Conservation (phyloP, 2,888 invertebrate species). For the Carcina quercana region DNA sequence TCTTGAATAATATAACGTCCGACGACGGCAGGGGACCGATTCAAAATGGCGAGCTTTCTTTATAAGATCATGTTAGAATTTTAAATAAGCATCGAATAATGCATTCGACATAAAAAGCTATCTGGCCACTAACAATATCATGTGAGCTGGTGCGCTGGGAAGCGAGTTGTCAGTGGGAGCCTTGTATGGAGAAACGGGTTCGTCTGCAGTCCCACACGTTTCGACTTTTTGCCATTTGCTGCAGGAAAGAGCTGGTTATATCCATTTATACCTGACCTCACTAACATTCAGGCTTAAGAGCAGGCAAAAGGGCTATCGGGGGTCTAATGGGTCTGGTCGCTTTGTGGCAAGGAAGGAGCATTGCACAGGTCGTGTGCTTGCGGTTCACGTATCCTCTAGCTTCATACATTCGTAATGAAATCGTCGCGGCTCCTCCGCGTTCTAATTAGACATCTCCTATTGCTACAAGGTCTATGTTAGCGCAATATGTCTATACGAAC, state of each 20-base stretch:
- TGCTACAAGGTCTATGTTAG: too few relatives aligned
- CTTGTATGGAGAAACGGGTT: conserved; percentile 72
- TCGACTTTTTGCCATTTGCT: conserved; percentile 63
- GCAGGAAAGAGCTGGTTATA: conserved; percentile 57
- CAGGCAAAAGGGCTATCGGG: conserved; percentile 33
- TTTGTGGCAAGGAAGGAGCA: conserved; percentile 45
- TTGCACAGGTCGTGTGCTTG: conserved; percentile 59
- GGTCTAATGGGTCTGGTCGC: conserved; percentile 39
- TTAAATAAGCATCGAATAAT: conserved; percentile 75
- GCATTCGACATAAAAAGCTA: conserved; percentile 73
- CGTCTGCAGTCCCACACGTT: conserved; percentile 71
- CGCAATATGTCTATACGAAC: too few relatives aligned
- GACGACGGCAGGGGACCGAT: conserved; percentile 57
- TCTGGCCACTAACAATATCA: conserved; percentile 69
- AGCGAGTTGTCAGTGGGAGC: conserved; percentile 60
- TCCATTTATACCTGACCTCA: conserved; percentile 38
- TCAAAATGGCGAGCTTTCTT: conserved; percentile 69
- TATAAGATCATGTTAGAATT: conserved; percentile 72
- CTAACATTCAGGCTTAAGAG: conserved; percentile 16
- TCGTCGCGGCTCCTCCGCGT: conserved; percentile 36
- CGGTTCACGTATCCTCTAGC: conserved; percentile 51
- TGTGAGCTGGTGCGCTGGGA: conserved; percentile 69
- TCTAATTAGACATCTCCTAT: conserved; percentile 51
- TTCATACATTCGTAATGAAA: conserved; percentile 66
- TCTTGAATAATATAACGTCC: conserved; percentile 33